Base-by-base conservation (phyloP, 2,113 vertebrate genomes). In the Vulpes vulpes region DNA sequence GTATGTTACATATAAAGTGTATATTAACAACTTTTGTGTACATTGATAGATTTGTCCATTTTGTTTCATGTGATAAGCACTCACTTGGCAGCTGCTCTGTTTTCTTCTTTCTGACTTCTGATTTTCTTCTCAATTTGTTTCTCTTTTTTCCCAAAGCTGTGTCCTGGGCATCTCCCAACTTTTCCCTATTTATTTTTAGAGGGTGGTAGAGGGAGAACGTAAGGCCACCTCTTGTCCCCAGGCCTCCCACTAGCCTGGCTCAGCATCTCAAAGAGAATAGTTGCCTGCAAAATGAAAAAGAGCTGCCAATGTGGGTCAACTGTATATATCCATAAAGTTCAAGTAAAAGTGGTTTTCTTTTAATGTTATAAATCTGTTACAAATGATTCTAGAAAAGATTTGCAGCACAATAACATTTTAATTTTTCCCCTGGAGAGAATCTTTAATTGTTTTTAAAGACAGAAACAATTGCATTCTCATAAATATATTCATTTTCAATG, bases 361-460 rank as follows among this genome's bases (percentile, higher is more conserved):
- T 93, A 89, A 90, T 71, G 92, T 89, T 93, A 96, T 84, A 87
- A 96, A 90, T 82, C 62, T 78, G 65, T 67, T 97, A 55, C 57
- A 57, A 76, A n/a, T 78, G 91, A 88, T 95, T 96, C 80, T 87
- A 57, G 43, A 90, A 90, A 80, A 96, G 51, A 98, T 71, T 94
- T 81, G 49, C 38, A 67, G 89, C 11, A 86, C 67, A 87, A 43
- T 86, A 93, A 51, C 60, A 9, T 73, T 93, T 93, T 91, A 71
- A 51, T 78, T 93, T 78, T 94, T 10, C 35, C 67, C 30, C 73
- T 73, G 17, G 81, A 86, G 35, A 17, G 35, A 80, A 86, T 55
- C 60, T 94, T 94, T 96, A 84, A 51, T 96, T 94, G 84, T 95
- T 95, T 97, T 96, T 55, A 95, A 96, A 95, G 90, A 59, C 81